Evolutionary conservation across 2,113 vertebrate genomes (phyloP), one percentile per base, ranked within the genome.

Genomic region (Lycaon pictus): DNA sequence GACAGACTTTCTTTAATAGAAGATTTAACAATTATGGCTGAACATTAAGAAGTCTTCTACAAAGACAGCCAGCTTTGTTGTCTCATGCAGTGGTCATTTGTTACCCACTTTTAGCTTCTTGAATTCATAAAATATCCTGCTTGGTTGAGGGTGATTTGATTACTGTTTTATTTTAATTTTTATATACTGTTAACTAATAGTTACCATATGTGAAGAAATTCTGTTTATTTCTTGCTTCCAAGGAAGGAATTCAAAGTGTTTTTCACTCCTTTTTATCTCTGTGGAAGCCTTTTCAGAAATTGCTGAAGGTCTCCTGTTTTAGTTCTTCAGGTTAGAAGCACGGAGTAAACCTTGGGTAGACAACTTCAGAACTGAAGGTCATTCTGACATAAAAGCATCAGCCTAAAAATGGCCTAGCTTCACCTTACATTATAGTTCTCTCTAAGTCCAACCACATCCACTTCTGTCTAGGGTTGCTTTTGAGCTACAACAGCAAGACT

Each of bases 191-290:
- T 48, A 92, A 60, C 69, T 55, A 80, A 55, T 6, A 53, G 62
- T 65, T 69, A 89, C 55, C 77, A 29, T 62, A 88, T 81, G 65
- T 74, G 72, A 96, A 96, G 92, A 93, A 93, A 92, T 83, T 87
- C 51, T 90, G 72, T 93, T 95, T 83, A 92, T 83, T 69, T 94
- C 69, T 94, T 88, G 43, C 32, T 93, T 43, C 56, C 51, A 93
- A 96, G 97, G 85, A 85, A 93, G 25, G 37, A 77, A 92, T 95
- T 97, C 92, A 97, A 96, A 97, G 87, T 81, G 10, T 5, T 90
- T 83, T 92, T n/a, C 5, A 29, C 27, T 20, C 69, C 43, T 79
- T 97, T 90, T 96, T 37, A 93, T 96, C 94, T 93, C 90, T 69
- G 83, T 23, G 77, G 87, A 96, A 87, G 20, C 17, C 90, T 93